A percentile compares a stretch with the other conserved stretches of the same genome.
phyloP scores from a whole-genome alignment of 2,888 invertebrate genomes.

The Leptopilina syphax region DNA sequence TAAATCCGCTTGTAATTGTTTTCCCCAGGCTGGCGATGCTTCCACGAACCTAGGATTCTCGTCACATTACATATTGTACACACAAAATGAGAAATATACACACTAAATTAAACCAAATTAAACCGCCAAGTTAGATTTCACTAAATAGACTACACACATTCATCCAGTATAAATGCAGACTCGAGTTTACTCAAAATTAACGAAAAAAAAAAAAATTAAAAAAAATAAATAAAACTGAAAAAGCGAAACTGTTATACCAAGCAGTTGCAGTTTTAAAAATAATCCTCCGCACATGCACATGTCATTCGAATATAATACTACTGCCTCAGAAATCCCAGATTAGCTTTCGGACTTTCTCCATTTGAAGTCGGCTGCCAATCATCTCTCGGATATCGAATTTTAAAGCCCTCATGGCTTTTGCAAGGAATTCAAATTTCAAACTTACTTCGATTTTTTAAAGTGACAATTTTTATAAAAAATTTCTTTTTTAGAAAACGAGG shows the following conservation, averaged over 20 bases:
- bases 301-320: conserved; percentile 15
- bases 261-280: conserved; percentile 8
- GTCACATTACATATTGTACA: conserved; percentile 9
- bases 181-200: background rate
- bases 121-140: background rate
- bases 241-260: background rate
- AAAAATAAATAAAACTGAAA: too few relatives aligned
- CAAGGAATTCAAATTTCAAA: background rate
- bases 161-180: background rate
- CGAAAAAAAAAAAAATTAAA: background rate
- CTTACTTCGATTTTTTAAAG: too few relatives aligned
- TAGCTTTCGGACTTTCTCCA: conserved; percentile 20
- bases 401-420: background rate
- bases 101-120: conserved; percentile 24
- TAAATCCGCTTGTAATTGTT: conserved; percentile 80
- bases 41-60: conserved; percentile 78
- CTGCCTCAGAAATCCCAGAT: conserved; percentile 27
- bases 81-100: conserved; percentile 3
- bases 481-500: too few relatives aligned
- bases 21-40: conserved; percentile 82
- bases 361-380: conserved; percentile 27
- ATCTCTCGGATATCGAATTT: conserved; percentile 18
- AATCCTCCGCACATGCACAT: background rate
- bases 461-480: too few relatives aligned
- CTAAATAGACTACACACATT: background rate